Conservation (phyloP, 2,113 vertebrate species). For the Callionymus lyra region DNA sequence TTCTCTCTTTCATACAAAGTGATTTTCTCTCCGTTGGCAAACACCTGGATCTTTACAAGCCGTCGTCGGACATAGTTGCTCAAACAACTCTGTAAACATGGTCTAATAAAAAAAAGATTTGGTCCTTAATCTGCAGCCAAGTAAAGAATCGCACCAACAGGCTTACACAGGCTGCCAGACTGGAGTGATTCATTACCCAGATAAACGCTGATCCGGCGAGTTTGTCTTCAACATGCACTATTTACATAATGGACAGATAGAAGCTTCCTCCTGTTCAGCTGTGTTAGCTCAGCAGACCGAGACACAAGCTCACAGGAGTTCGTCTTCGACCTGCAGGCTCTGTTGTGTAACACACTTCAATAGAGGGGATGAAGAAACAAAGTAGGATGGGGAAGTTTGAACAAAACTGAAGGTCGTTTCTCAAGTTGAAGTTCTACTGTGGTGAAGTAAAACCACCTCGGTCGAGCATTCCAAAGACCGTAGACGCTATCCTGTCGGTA, state of each 20-base stretch:
- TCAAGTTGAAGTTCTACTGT: no score
- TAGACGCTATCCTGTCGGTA: no score
- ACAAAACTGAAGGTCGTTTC: constrained; percentile 1
- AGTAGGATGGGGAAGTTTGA: constrained; percentile 14
- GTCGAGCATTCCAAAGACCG: no score
- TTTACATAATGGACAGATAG: constrained; percentile 40
- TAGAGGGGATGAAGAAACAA: constrained; percentile 1
- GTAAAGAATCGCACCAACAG: constrained; percentile 31
- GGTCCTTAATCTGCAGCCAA: constrained; percentile 40
- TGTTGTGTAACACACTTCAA: constrained; percentile 3
- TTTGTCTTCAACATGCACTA: constrained; percentile 35
- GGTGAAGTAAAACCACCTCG: no score
- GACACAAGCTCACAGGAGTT: constrained; percentile 17
- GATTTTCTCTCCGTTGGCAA: constrained; percentile 40
- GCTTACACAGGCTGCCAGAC: constrained; percentile 26
- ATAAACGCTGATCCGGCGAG: constrained; percentile 40
- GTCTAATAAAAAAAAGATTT: constrained; percentile 31
- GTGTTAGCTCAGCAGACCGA: constrained; percentile 44
- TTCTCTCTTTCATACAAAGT: constrained; percentile 1
- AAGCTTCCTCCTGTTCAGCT: constrained; percentile 34
- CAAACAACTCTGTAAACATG: constrained; percentile 35
- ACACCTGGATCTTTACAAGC: constrained; percentile 47
- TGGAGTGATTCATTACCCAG: constrained; percentile 33
- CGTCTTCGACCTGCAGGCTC: constrained; percentile 25
- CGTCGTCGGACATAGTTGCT: constrained; percentile 22